Percentiles rank a stretch among this genome's conserved stretches.
Evolutionary conservation across 2,113 vertebrate genomes (phyloP).

Genomic region (Pelusios castaneus): DNA sequence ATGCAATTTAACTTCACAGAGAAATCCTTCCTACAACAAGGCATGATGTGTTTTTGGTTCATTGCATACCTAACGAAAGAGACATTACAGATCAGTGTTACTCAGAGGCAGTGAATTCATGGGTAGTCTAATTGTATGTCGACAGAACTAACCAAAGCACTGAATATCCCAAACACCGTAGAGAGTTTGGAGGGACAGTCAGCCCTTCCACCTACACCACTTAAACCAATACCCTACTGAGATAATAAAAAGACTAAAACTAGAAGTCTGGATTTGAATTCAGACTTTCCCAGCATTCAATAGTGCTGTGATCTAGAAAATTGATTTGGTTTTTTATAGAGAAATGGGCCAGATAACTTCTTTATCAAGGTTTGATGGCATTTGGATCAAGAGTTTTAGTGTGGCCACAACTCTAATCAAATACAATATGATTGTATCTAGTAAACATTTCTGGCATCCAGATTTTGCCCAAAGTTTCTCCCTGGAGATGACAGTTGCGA

Average conservation of each 20-base stretch:
- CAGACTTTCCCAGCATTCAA: neutral
- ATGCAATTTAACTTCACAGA: neutral
- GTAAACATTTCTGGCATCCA: neutral
- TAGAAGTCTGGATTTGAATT: neutral
- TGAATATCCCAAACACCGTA: neutral
- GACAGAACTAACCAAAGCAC: neutral
- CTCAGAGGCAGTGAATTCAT: neutral
- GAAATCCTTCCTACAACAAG: neutral
- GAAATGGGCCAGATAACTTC: neutral
- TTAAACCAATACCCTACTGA: neutral
- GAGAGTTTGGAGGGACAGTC: rapidly evolving
- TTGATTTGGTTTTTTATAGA: neutral
- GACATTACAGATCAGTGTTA: neutral
- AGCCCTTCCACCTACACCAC: neutral
- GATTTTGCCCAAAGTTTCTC: neutral
- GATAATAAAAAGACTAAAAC: neutral
- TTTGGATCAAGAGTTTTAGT: neutral
- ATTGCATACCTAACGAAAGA: neutral
- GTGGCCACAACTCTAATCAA: conserved; percentile 11
- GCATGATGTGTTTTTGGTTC: neutral
- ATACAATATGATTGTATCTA: neutral
- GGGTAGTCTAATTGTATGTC: neutral
- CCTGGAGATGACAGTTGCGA: neutral
- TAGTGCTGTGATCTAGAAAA: neutral
- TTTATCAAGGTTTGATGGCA: neutral